Base-by-base conservation (phyloP, 2,113 vertebrate species). In the Gasterosteus aculeatus region DNA sequence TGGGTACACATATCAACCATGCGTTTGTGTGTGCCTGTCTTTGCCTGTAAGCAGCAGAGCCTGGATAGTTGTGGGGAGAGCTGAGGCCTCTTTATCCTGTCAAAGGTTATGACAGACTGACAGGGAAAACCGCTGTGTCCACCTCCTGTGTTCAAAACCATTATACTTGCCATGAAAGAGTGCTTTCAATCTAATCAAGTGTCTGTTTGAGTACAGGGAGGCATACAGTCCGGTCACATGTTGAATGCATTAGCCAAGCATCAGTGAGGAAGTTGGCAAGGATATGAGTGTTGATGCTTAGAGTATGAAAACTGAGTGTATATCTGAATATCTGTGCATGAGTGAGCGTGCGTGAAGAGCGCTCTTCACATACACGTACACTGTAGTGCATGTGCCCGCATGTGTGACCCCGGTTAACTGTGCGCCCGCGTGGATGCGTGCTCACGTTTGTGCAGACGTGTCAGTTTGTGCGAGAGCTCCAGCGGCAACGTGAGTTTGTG, bases 221-320 rank as follows among this genome's bases (percentile, higher is more conserved):
- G 65, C 69, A 41, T 46, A 69, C 71, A 70, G 78, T 72, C 61
- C 49, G 47, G 58, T 87, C 81, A 77, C 82, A 84, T 87, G 80
- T 88, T 85, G 78, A 86, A 88, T 83, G 68, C 57, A 80, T 89
- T 88, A 86, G 83, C 77, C 56, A 77, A 72, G 87, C 82, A 74
- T 85, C 81, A 77, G 63, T 76, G 70, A 83, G 64, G 77, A 80
- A 72, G 74, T 66, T 69, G 71, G 53, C 46, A 74, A 79, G 75
- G 69, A 73, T 71, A 33, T 59, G 65, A 22, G 42, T 56, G 42
- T 56, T 59, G 80, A 67, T 71, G 76, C 66, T 49, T 61, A 46
- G 2, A 61, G 80, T 53, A 78, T 75, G 67, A 71, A 79, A 75
- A 57, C 26, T 68, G 35, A 35, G 57, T 47, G 11, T 67, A 60